These are phyloP conservation scores for Heliconius erato DNA, from an alignment of 2,888 invertebrate genomes.

Conservation along the genomic window DNA sequence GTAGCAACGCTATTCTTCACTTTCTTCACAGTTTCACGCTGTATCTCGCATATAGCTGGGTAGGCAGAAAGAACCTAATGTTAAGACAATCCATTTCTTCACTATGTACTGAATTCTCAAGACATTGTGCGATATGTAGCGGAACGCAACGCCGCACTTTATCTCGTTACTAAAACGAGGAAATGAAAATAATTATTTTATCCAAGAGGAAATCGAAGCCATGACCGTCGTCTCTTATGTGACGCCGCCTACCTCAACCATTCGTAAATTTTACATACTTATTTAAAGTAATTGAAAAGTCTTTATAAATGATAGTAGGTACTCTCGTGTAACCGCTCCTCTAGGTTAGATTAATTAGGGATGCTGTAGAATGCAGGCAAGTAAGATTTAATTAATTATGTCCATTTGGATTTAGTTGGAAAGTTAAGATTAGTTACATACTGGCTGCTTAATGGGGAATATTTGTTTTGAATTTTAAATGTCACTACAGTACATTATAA, in stretches of 20 bases:
- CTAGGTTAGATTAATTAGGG: slow-evolving; percentile 37
- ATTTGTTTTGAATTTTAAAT: background rate
- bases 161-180: no score
- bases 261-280: background rate
- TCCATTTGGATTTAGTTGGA: slow-evolving; percentile 37
- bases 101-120: no score
- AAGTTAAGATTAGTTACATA: slow-evolving; percentile 25
- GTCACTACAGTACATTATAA: background rate
- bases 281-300: background rate
- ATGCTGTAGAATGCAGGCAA: slow-evolving; percentile 29
- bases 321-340: slow-evolving; percentile 31
- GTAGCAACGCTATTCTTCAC: no score
- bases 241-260: background rate
- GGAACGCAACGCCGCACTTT: no score
- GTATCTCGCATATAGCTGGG: no score
- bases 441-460: slow-evolving; percentile 10
- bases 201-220: no score
- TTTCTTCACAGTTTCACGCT: no score
- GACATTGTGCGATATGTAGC: no score
- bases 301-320: slow-evolving; percentile 7
- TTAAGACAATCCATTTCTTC: no score
- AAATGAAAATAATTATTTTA: no score
- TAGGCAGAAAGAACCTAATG: no score
- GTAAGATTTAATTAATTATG: slow-evolving; percentile 37
- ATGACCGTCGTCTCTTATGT: no score